Evolutionary conservation across 2,113 vertebrate species (phyloP).

Genomic region (Rhegmatorhina hoffmannsi): DNA sequence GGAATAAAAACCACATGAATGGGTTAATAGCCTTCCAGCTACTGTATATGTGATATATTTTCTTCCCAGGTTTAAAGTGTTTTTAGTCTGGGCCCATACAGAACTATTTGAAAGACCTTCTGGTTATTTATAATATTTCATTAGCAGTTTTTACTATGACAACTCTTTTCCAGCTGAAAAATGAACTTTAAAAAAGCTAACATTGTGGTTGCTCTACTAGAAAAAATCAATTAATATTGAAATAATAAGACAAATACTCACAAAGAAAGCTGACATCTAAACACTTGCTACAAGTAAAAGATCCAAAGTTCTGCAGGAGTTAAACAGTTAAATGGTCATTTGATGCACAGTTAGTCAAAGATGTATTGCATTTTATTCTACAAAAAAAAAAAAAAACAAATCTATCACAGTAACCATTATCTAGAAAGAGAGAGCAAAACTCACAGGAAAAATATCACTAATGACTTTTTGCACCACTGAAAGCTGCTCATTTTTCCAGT

Average conservation of each 20-base stretch:
- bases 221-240: neutral
- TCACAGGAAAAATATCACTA: neutral
- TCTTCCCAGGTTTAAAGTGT: neutral
- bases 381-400: too few species aligned
- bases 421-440: neutral
- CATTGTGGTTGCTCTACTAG: neutral
- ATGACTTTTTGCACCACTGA: neutral
- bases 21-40: neutral
- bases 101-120: neutral
- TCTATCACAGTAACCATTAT: neutral
- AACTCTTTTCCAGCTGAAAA: neutral
- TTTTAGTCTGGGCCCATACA: neutral
- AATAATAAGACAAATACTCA: neutral
- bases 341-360: neutral
- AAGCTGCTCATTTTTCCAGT: neutral
- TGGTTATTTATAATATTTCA: neutral
- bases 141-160: neutral
- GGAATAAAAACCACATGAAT: neutral
- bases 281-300: neutral
- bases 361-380: neutral
- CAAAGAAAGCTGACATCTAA: neutral
- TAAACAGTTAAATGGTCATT: neutral
- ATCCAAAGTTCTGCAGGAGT: neutral
- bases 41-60: neutral
- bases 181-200: neutral